Percentiles rank a stretch among this genome's conserved stretches.
phyloP scores from a whole-genome alignment of 2,113 vertebrate genomes.

The Pachypanchax playfairii region DNA sequence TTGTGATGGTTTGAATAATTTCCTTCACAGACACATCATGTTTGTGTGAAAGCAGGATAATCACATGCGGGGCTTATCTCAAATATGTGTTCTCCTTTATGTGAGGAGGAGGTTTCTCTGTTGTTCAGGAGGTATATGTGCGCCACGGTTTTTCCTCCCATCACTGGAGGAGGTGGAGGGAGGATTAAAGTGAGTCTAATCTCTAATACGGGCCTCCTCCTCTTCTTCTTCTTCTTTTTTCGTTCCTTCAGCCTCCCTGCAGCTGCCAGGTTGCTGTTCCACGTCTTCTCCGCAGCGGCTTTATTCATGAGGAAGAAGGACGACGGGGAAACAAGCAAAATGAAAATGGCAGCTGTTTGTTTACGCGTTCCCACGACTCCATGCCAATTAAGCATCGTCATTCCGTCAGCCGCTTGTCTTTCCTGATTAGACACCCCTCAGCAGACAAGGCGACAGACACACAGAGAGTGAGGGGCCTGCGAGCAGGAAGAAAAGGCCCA shows the following conservation, averaged over 20 bases:
- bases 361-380: constrained; percentile 84
- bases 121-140: constrained; percentile 41
- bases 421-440: constrained; percentile 78
- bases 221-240: constrained; percentile 34
- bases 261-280: constrained; percentile 75
- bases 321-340: constrained; percentile 68
- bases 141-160: constrained; percentile 24
- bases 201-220: constrained; percentile 63
- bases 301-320: constrained; percentile 74
- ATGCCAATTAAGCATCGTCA: constrained; percentile 80
- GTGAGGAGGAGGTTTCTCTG: constrained; percentile 22
- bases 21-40: constrained; percentile 6
- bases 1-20: neutral
- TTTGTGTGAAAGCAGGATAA: constrained; percentile 29
- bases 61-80: constrained; percentile 42
- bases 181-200: constrained; percentile 68
- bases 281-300: constrained; percentile 62
- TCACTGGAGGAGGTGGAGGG: constrained; percentile 48
- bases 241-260: constrained; percentile 62
- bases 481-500: constrained; percentile 13
- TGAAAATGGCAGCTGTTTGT: constrained; percentile 83
- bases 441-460: constrained; percentile 57
- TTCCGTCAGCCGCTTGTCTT: constrained; percentile 79
- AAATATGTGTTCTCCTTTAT: constrained; percentile 36
- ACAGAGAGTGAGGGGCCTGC: constrained; percentile 16